These are phyloP conservation scores for Chalcis sispes DNA, from an alignment of 2,888 invertebrate species.

Conservation along the genomic window DNA sequence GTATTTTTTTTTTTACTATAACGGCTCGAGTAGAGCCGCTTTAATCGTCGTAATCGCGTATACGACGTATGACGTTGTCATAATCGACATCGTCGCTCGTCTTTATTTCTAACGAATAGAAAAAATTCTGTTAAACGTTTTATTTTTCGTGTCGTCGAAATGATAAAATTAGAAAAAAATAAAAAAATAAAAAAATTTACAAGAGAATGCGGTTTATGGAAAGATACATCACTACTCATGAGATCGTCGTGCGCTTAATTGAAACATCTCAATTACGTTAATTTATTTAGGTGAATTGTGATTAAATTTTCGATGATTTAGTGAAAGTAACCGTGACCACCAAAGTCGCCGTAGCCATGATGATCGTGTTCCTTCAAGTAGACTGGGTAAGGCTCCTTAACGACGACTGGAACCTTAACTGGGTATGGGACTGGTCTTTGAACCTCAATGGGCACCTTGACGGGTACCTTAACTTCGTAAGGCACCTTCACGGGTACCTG, in stretches of 20 bases:
- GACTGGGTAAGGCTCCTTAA: constrained; percentile 68
- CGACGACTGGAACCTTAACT: constrained; percentile 68
- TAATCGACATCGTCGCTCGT: no score
- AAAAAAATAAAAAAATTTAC: constrained; percentile 33
- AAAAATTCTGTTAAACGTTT: no score
- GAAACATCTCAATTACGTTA: neutral
- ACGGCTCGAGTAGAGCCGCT: constrained; percentile 19
- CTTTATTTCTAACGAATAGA: constrained; percentile 5
- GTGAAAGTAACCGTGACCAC: constrained; percentile 39
- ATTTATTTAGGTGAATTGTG: no score
- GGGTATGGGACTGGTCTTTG: constrained; percentile 68
- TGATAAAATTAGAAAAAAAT: no score
- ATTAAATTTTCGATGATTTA: constrained; percentile 3
- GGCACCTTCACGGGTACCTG: constrained; percentile 68
- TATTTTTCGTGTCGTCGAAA: no score
- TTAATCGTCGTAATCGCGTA: neutral
- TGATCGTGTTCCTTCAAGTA: constrained; percentile 64
- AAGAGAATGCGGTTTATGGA: no score
- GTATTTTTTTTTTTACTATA: constrained; percentile 5
- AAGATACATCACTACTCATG: constrained; percentile 50
- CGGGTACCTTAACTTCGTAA: constrained; percentile 69
- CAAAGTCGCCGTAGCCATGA: constrained; percentile 34
- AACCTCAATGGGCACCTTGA: constrained; percentile 68
- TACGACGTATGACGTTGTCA: no score
- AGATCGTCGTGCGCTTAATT: constrained; percentile 45